phyloP scores from a whole-genome alignment of 2,113 vertebrate genomes.

The Progne subis region DNA sequence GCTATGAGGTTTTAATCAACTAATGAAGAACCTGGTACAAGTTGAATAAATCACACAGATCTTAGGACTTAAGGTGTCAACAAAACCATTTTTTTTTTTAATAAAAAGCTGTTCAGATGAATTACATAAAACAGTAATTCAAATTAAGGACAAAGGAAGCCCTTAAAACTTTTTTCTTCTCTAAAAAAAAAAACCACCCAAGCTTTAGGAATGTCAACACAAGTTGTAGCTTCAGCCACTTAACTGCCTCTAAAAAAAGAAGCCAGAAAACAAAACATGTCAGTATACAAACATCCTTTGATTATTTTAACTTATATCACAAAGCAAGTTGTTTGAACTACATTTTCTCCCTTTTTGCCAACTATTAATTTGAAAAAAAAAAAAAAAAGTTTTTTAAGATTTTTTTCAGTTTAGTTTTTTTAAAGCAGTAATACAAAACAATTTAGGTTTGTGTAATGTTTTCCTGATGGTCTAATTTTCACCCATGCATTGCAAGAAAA shows the following conservation, averaged over 20 bases:
- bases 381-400: neutral
- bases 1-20: neutral
- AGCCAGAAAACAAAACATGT: neutral
- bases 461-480: neutral
- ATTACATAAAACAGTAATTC: neutral
- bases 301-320: neutral
- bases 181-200: neutral
- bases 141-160: neutral
- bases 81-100: neutral
- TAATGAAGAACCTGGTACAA: neutral
- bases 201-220: neutral
- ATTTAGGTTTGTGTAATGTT: neutral
- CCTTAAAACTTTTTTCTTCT: neutral
- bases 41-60: neutral
- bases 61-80: neutral
- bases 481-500: neutral
- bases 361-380: neutral
- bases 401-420: neutral
- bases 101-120: neutral
- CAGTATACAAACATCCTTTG: neutral
- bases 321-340: neutral
- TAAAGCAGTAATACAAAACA: neutral
- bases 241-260: neutral
- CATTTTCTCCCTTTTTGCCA: neutral
- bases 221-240: neutral